Base-by-base conservation (phyloP, 2,888 invertebrate genomes). In the Himalopsyche japonica region DNA sequence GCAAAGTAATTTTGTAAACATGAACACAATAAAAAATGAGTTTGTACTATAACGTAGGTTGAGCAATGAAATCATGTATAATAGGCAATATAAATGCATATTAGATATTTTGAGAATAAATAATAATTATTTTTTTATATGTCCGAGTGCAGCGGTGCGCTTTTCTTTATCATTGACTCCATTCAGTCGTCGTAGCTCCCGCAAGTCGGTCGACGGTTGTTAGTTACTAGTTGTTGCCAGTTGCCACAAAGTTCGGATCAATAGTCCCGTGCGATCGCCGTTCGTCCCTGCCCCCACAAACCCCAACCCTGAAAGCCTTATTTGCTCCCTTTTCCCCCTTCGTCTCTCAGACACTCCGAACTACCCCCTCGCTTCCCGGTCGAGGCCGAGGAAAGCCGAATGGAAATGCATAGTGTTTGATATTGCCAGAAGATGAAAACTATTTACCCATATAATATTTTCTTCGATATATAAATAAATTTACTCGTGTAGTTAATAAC, bases 201-300 rank as follows among this genome's bases (percentile, higher is more conserved):
- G 57, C 57, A 57, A 57, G 57, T 57, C 57, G 57, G 57, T 57
- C 57, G 57, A 57, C 57, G 57, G 57, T 15, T 57, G 57, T 24
- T 24, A 20, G 57, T 57, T 57, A 57, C 57, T 57, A 57, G 57
- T 57, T 57, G 82, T 78, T 34, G 82, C 57, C 83, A 86, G 88
- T 86, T 88, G 88, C 70, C 64, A 57, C 57, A 24, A 10, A 8
- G 24, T 48, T 64, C 83, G 89, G 91, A 90, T 91, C 91, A 90
- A 92, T 92, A 90, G 89, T 90, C 90, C 90, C 90, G 90, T 89
- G 84, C 82, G 64, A 82, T 84, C 83, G 57, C 84, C 89, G 89
- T 88, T 88, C 88, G 83, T 82, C 84, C 82, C 84, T 82, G 43
- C 83, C 85, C 82, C 49, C 81, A 37, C 80, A 32, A 82, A 80